Conservation (phyloP, 1,140 invertebrate genomes). For the Lepidotrigona ventralis region DNA sequence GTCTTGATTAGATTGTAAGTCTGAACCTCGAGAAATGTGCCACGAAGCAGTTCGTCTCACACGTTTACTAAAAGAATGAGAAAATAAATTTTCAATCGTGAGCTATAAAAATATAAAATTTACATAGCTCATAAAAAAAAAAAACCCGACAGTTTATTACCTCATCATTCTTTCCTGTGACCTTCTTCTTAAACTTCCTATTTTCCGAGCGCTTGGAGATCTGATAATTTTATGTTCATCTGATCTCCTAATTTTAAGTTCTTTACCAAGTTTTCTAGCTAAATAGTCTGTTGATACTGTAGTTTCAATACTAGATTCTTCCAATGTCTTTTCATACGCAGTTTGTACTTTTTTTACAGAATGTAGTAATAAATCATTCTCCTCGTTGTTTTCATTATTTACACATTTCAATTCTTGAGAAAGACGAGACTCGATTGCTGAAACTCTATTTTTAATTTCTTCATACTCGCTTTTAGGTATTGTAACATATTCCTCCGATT, state of each 20-base stretch:
- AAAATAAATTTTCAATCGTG: conserved; percentile 2
- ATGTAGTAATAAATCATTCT: conserved; percentile 54
- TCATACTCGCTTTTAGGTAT: conserved; percentile 88
- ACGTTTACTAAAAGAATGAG: conserved; percentile 60
- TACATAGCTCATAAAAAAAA: not conserved
- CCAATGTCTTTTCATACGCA: conserved; percentile 86
- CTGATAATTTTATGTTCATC: conserved; percentile 86
- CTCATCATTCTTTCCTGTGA: conserved; percentile 81
- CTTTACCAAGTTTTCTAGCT: conserved; percentile 85
- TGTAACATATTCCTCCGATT: conserved; percentile 82
- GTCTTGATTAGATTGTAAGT: conserved; percentile 24
- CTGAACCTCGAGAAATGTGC: conserved; percentile 61
- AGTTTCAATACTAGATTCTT: conserved; percentile 82
- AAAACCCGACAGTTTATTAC: conserved; percentile 50
- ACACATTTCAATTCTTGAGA: conserved; percentile 85
- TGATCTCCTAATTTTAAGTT: conserved; percentile 86
- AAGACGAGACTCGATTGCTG: conserved; percentile 85
- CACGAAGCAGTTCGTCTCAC: conserved; percentile 71
- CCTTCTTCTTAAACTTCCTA: conserved; percentile 85
- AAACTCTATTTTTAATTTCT: conserved; percentile 86
- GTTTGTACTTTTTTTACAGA: conserved; percentile 82
- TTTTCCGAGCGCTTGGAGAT: conserved; percentile 90
- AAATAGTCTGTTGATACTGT: conserved; percentile 85
- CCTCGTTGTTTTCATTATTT: conserved; percentile 56
- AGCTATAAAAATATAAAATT: conserved; percentile 1